phyloP scores from a whole-genome alignment of 1,140 invertebrate genomes.

The Sweltsa coloradensis region DNA sequence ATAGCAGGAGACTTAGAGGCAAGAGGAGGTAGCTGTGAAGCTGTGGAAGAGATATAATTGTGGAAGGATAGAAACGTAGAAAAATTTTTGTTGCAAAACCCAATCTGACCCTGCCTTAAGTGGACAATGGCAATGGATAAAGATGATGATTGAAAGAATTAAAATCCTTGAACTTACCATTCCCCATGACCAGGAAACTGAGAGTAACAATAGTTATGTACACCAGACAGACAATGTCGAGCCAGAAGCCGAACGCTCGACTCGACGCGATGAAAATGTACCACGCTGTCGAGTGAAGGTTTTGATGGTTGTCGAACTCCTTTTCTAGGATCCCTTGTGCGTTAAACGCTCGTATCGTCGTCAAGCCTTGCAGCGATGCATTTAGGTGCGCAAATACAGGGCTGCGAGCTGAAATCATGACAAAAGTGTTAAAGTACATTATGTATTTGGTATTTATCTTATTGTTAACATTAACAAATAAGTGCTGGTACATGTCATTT shows the following conservation, averaged over 20 bases:
- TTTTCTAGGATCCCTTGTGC: constrained; percentile 63
- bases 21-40: too few species aligned
- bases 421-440: constrained; percentile 9
- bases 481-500: too few species aligned
- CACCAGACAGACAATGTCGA: constrained; percentile 60
- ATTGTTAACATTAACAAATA: too few species aligned
- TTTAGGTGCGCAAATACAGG: constrained; percentile 82
- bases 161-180: background rate
- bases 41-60: too few species aligned
- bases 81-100: too few species aligned
- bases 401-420: constrained; percentile 44
- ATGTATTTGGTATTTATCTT: too few species aligned
- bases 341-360: constrained; percentile 77
- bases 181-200: constrained; percentile 54
- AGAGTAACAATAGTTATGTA: constrained; percentile 59
- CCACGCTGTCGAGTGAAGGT: constrained; percentile 31
- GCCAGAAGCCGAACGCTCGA: constrained; percentile 71
- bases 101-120: too few species aligned
- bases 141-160: too few species aligned
- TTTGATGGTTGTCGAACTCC: constrained; percentile 68
- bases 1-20: too few species aligned
- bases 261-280: constrained; percentile 63
- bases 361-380: constrained; percentile 74
- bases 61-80: too few species aligned
- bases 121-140: too few species aligned